Evolutionary conservation across 2,113 vertebrate genomes (phyloP).

Genomic region (Atrichornis clamosus): DNA sequence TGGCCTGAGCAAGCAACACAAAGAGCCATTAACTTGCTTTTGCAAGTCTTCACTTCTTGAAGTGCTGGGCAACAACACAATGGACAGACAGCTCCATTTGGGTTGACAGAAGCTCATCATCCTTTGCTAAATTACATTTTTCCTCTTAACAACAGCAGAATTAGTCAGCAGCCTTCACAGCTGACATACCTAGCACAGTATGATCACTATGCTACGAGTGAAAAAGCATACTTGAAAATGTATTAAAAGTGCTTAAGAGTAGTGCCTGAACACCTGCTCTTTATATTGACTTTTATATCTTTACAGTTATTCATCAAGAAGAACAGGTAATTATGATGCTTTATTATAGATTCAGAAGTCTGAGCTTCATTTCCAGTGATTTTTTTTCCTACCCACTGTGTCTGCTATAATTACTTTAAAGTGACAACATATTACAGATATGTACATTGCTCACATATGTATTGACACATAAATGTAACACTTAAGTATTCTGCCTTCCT

Average conservation of each 20-base stretch:
- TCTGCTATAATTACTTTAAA: background rate
- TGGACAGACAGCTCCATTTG: background rate
- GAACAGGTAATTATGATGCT: background rate
- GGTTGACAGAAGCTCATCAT: background rate
- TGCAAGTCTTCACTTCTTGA: background rate
- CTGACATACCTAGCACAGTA: background rate
- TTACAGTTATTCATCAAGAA: background rate
- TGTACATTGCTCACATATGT: accelerated
- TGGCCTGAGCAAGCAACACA: background rate
- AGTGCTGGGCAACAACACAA: background rate
- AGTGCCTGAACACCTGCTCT: background rate
- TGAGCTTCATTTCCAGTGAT: background rate
- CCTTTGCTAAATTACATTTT: background rate
- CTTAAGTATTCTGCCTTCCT: background rate
- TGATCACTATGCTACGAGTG: background rate
- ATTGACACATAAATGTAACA: too few relatives aligned
- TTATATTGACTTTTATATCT: background rate
- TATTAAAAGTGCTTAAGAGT: background rate
- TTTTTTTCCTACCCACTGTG: background rate
- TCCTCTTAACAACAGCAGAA: background rate
- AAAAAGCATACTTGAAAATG: background rate
- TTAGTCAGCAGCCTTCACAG: background rate
- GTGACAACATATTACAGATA: background rate
- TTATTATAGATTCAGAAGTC: background rate
- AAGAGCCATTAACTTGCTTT: background rate